Evolutionary conservation across 2,888 invertebrate genomes (phyloP).

Genomic region (Oxytorus armatus): DNA sequence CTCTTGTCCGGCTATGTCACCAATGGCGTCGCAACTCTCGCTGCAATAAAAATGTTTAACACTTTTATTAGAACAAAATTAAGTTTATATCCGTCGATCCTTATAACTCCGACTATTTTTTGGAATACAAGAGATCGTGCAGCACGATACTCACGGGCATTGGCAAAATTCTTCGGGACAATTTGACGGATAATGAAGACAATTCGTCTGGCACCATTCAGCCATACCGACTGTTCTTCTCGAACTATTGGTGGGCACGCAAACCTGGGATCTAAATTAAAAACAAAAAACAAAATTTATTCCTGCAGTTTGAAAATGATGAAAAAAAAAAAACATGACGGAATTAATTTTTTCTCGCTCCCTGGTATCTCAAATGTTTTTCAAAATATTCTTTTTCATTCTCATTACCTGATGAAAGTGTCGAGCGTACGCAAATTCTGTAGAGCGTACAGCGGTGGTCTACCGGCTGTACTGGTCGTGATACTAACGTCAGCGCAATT

Average conservation of each 20-base stretch:
- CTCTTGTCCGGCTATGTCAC: constrained; percentile 89
- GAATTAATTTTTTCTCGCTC: neutral
- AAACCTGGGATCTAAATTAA: constrained; percentile 90
- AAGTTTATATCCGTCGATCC: neutral
- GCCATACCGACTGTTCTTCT: constrained; percentile 91
- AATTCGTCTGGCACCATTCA: constrained; percentile 94
- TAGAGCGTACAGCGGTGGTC: constrained; percentile 89
- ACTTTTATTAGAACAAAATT: constrained; percentile 1
- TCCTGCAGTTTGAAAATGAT: too few species aligned
- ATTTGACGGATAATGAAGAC: constrained; percentile 94
- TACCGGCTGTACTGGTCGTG: constrained; percentile 91
- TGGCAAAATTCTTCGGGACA: constrained; percentile 91
- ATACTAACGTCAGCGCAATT: constrained; percentile 96
- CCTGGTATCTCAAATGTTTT: neutral
- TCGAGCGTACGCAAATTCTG: constrained; percentile 83
- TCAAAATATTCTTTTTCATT: neutral
- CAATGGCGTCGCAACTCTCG: constrained; percentile 92
- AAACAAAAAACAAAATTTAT: constrained; percentile 8
- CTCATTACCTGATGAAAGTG: constrained; percentile 90
- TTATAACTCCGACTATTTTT: neutral
- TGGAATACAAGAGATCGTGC: too few species aligned
- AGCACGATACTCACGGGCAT: constrained; percentile 91
- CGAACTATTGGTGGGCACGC: constrained; percentile 89
- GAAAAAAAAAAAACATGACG: neutral
- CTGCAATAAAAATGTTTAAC: constrained; percentile 84